Percentiles rank a stretch among this genome's conserved stretches.
These are phyloP conservation scores for Melospiza georgiana DNA, from an alignment of 2,113 vertebrate species.

Conservation along the genomic window DNA sequence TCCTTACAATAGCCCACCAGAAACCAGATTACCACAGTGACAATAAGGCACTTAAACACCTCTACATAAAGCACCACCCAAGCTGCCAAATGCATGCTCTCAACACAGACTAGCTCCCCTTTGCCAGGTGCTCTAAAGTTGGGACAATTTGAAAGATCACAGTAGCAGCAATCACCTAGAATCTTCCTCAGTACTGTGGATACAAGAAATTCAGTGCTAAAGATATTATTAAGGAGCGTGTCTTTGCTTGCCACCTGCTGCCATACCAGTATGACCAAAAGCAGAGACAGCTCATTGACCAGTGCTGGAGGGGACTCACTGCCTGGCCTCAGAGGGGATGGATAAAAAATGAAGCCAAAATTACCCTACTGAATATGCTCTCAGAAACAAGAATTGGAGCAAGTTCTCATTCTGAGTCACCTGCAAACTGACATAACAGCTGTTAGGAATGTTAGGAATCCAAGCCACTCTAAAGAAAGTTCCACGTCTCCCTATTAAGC, in stretches of 20 bases:
- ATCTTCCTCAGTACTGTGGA: background rate
- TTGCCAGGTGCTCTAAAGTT: background rate
- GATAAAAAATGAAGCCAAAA: background rate
- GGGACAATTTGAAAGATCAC: background rate
- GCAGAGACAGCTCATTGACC: background rate
- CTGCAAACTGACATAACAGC: background rate
- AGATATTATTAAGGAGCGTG: fast-evolving
- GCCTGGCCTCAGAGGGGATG: background rate
- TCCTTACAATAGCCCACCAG: background rate
- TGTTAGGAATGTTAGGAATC: background rate
- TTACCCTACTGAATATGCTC: background rate
- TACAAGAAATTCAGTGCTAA: background rate
- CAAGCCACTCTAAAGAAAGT: background rate
- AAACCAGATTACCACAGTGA: background rate
- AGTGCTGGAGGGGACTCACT: background rate
- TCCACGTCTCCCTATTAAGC: background rate
- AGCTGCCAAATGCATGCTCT: background rate
- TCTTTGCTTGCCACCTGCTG: background rate
- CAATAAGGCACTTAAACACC: background rate
- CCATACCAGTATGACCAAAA: background rate
- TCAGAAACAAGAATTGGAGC: background rate
- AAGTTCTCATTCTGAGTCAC: background rate
- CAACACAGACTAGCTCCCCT: background rate
- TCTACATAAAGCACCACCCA: background rate
- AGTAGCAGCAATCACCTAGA: background rate